A percentile compares a stretch with the other conserved stretches of the same genome.
Conservation (phyloP, 1,140 invertebrate species). For the Sweltsa coloradensis region DNA sequence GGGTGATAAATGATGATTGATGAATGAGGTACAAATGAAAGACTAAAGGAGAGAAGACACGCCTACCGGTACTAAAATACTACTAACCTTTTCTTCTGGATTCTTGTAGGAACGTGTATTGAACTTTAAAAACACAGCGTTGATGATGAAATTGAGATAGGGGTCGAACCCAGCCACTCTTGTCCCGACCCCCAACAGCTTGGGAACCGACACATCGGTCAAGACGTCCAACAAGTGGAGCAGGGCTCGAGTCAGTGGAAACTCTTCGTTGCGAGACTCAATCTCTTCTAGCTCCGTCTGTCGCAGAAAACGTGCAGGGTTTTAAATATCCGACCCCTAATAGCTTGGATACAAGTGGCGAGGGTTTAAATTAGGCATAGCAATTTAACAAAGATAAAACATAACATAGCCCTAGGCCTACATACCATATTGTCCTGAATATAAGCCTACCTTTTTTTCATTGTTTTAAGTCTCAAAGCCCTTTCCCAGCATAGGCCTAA, state of each 20-base stretch:
- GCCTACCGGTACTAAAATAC: neutral
- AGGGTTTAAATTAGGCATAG: too few species aligned
- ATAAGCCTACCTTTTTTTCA: too few species aligned
- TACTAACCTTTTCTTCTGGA: constrained; percentile 49
- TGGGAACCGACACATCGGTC: constrained; percentile 59
- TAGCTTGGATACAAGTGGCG: too few species aligned
- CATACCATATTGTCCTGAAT: too few species aligned
- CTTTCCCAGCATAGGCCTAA: too few species aligned
- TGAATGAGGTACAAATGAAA: neutral
- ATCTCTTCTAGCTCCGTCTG: constrained; percentile 55
- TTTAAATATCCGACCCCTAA: too few species aligned
- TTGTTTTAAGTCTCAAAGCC: too few species aligned
- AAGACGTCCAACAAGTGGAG: constrained; percentile 64
- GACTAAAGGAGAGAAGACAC: neutral
- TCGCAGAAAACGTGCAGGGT: too few species aligned
- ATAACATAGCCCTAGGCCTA: too few species aligned
- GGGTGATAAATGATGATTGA: neutral
- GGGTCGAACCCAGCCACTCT: constrained; percentile 81
- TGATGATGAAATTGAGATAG: constrained; percentile 71
- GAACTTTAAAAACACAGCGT: constrained; percentile 66
- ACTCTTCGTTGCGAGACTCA: constrained; percentile 79
- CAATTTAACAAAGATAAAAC: too few species aligned
- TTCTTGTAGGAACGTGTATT: constrained; percentile 65
- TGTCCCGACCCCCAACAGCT: constrained; percentile 63
- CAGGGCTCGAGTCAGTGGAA: constrained; percentile 70